These are phyloP conservation scores for Diabrotica virgifera DNA, from an alignment of 1,140 invertebrate genomes.

Conservation along the genomic window DNA sequence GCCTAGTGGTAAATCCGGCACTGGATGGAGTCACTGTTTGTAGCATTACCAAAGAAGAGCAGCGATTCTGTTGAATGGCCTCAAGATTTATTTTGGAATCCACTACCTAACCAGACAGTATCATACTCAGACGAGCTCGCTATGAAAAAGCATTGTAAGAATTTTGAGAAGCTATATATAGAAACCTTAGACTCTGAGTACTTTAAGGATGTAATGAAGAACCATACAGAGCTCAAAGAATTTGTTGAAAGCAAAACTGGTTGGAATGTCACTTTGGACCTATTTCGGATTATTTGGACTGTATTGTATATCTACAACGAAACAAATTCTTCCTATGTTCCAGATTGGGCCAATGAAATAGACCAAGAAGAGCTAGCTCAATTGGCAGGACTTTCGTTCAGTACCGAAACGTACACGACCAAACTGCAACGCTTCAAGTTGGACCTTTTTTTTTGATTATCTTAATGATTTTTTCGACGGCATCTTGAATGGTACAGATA, in stretches of 20 bases:
- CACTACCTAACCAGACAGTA: constrained; percentile 80
- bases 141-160: constrained; percentile 60
- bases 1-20: no score
- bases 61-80: constrained; percentile 60
- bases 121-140: constrained; percentile 59
- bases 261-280: background rate
- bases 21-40: no score
- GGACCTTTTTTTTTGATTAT: constrained; percentile 60
- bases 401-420: constrained; percentile 45
- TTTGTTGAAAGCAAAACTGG: background rate
- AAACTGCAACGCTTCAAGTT: constrained; percentile 53
- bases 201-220: constrained; percentile 6
- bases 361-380: constrained; percentile 4
- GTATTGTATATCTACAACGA: constrained; percentile 1
- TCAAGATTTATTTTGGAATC: constrained; percentile 72
- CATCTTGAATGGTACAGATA: constrained; percentile 29
- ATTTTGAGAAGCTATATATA: background rate
- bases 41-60: no score
- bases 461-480: constrained; percentile 25
- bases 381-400: constrained; percentile 9
- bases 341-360: constrained; percentile 4
- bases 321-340: constrained; percentile 6
- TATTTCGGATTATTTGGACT: background rate
- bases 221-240: background rate
- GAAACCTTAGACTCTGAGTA: background rate